Evolutionary conservation across 2,113 vertebrate genomes (phyloP).

Genomic region (Choloepus hoffmanni): DNA sequence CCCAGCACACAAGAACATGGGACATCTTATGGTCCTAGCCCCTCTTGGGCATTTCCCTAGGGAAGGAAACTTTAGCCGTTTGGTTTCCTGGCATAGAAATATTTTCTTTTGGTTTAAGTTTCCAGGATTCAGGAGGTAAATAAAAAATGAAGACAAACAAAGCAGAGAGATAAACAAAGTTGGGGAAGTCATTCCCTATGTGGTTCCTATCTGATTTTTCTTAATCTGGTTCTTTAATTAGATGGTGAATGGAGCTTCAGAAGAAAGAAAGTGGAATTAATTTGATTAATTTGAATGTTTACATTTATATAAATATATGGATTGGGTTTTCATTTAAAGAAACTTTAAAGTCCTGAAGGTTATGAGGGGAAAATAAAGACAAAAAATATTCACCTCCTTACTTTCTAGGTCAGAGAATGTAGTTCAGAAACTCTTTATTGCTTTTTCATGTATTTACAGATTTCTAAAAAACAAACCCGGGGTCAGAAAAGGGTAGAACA

Average conservation of each 20-base stretch:
- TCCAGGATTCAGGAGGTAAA: slow-evolving; percentile 26
- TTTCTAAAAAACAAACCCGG: background rate
- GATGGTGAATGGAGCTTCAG: background rate
- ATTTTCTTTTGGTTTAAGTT: background rate
- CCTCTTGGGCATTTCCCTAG: background rate
- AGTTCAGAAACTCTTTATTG: background rate
- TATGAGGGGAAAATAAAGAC: background rate
- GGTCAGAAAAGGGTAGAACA: background rate
- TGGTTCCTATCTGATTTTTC: background rate
- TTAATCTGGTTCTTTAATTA: slow-evolving; percentile 13
- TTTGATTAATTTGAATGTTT: background rate
- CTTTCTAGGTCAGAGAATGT: background rate
- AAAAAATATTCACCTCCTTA: background rate
- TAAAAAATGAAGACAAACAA: slow-evolving; percentile 2
- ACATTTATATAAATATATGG: background rate
- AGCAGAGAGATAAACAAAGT: background rate
- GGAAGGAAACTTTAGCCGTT: background rate
- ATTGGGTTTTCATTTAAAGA: background rate
- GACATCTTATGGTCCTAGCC: background rate
- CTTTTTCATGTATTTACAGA: background rate
- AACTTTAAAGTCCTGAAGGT: background rate
- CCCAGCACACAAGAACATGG: too few relatives aligned
- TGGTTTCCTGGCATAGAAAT: background rate
- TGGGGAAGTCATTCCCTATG: background rate
- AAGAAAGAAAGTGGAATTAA: background rate